Evolutionary conservation across 2,797 vertebrate genomes (phyloP), one percentile per base, ranked within the genome.

Genomic region (Silurus aristotelis): DNA sequence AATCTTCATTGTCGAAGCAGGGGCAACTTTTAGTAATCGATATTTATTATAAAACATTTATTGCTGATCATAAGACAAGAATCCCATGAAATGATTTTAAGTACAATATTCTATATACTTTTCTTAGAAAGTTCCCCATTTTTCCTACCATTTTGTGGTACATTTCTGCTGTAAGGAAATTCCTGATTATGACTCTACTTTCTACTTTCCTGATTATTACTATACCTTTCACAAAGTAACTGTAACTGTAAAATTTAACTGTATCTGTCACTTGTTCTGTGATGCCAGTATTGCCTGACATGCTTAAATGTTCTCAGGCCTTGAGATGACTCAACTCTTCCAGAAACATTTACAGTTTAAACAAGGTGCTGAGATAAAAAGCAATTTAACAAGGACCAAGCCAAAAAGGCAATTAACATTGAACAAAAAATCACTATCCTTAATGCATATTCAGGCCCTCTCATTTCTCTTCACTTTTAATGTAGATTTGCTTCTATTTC

Each of bases 371-470:
- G 76, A 87, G 87, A 88, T 81, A 87, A 86, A 83, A 85, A 86
- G 70, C 83, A 61, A 73, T 89, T 87, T 60, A 86, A 80, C 27
- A 72, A 75, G 60, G 84, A 75, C 60, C 71, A 66, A 87, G 83
- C 77, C 84, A 90, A 89, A 81, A 87, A 86, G 83, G 80, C 68
- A 87, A 89, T 88, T 87, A 88, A 83, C 63, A 55, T 58, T 63
- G 38, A 84, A 85, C 87, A 87, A 72, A 63, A 82, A 70, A 56
- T 84, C 60, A 25, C 77, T 63, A 73, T 56, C 15, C 55, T 38
- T 85, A 83, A 85, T 71, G 78, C 61, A 80, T 61, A 20, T 84
- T 87, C 84, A 76, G 17, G 15, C 64, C 27, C 68, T 70, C 58
- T 15, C 48, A 73, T 43, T 72, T 72, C 61, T 60, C 70, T 83